These are phyloP conservation scores for Chironomus tepperi DNA, from an alignment of 1,140 invertebrate genomes.

Conservation along the genomic window DNA sequence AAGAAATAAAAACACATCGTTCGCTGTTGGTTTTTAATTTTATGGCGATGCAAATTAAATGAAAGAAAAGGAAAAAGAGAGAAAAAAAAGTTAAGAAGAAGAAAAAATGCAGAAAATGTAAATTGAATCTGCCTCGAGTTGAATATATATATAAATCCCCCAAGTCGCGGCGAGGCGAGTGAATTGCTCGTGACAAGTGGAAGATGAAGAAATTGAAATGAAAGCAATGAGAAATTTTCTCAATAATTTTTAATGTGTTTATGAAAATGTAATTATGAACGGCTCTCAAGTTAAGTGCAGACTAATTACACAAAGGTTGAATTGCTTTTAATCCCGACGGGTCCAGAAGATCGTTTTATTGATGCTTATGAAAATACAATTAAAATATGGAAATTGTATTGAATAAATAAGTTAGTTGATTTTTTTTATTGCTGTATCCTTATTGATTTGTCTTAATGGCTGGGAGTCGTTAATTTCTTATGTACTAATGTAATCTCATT, in stretches of 20 bases:
- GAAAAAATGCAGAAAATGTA: not conserved
- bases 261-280: conserved; percentile 16
- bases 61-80: too few relatives aligned
- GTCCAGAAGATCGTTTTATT: not conserved
- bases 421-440: not conserved
- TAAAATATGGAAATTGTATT: not conserved
- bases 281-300: not conserved
- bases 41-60: not conserved
- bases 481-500: too few relatives aligned
- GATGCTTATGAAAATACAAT: not conserved
- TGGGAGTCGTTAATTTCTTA: too few relatives aligned
- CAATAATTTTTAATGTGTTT: conserved; percentile 18
- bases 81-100: not conserved
- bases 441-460: not conserved
- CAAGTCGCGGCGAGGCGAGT: not conserved
- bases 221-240: not conserved
- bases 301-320: conserved; percentile 21
- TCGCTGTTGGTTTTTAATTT: conserved; percentile 21
- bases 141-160: not conserved
- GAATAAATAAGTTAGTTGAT: not conserved
- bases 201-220: not conserved
- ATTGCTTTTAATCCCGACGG: not conserved
- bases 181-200: not conserved
- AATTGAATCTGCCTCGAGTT: conserved; percentile 2
- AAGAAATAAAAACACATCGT: not conserved